These are phyloP conservation scores for Melanotaenia duboulayi DNA, from an alignment of 2,113 vertebrate species.

Conservation along the genomic window DNA sequence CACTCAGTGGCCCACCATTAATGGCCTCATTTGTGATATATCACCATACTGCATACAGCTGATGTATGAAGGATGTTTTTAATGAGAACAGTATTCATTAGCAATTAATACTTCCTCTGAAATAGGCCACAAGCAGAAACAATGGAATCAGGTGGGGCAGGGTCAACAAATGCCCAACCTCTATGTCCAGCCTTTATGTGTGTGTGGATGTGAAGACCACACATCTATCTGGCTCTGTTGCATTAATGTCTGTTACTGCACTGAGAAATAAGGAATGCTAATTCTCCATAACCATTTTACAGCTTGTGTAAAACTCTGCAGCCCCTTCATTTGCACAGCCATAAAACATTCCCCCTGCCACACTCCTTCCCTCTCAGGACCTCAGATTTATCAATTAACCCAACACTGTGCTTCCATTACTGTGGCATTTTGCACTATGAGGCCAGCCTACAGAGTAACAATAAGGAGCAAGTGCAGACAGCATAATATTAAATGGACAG, in stretches of 20 bases:
- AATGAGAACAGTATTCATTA: conserved; percentile 70
- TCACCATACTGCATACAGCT: conserved; percentile 50
- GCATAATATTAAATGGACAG: conserved; percentile 45
- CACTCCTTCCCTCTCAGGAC: conserved; percentile 65
- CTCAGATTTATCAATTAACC: conserved; percentile 81
- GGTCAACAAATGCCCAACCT: conserved; percentile 39
- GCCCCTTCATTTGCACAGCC: conserved; percentile 78
- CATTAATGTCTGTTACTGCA: conserved; percentile 74
- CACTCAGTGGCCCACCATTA: conserved; percentile 37
- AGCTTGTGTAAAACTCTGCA: conserved; percentile 77
- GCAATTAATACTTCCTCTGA: conserved; percentile 70
- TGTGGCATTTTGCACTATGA: conserved; percentile 63
- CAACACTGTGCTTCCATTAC: conserved; percentile 74
- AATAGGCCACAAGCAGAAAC: conserved; percentile 54
- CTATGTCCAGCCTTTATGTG: conserved; percentile 25
- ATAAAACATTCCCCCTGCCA: conserved; percentile 76
- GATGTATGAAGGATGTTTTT: conserved; percentile 66
- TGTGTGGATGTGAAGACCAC: conserved; percentile 26
- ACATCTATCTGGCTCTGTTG: conserved; percentile 42
- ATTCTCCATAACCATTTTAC: conserved; percentile 82
- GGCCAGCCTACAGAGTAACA: conserved; percentile 55
- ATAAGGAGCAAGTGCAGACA: conserved; percentile 35
- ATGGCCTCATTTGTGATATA: conserved; percentile 55
- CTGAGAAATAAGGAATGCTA: conserved; percentile 63
- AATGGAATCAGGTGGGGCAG: conserved; percentile 29